Percentiles rank a stretch among this genome's conserved stretches.
These are phyloP conservation scores for Colinus virginianus DNA, from an alignment of 2,113 vertebrate genomes.

Conservation along the genomic window DNA sequence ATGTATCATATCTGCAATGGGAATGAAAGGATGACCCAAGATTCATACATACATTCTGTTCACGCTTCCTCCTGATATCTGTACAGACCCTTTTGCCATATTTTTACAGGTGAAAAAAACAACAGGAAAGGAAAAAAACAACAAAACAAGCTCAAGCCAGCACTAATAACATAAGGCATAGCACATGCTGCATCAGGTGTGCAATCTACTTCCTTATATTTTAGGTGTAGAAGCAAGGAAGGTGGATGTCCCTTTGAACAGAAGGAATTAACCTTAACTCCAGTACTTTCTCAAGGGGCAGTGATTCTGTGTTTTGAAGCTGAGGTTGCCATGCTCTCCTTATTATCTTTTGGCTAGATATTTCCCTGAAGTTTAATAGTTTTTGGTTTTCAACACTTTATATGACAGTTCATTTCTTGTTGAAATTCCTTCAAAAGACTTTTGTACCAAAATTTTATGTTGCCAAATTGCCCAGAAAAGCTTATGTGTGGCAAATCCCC, in stretches of 20 bases:
- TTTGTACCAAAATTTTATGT: neutral
- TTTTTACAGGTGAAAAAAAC: neutral
- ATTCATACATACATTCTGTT: fast-evolving
- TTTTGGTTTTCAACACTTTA: neutral
- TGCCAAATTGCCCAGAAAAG: neutral
- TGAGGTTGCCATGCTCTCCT: too few relatives aligned
- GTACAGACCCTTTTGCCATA: fast-evolving
- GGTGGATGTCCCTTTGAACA: neutral
- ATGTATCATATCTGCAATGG: neutral
- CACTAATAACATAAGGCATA: neutral
- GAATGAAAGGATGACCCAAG: neutral
- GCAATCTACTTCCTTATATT: neutral
- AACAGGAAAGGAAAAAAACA: neutral
- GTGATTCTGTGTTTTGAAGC: neutral
- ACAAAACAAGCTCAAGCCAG: neutral
- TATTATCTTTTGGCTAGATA: neutral
- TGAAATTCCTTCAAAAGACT: neutral
- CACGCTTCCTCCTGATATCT: neutral
- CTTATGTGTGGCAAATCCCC: neutral
- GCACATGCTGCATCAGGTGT: neutral
- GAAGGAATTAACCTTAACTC: neutral
- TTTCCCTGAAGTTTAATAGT: neutral
- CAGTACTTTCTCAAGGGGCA: too few relatives aligned
- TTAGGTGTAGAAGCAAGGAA: neutral
- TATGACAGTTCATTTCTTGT: neutral